These are phyloP conservation scores for Cyprinus carpio DNA, from an alignment of 2,113 vertebrate genomes.

Conservation along the genomic window DNA sequence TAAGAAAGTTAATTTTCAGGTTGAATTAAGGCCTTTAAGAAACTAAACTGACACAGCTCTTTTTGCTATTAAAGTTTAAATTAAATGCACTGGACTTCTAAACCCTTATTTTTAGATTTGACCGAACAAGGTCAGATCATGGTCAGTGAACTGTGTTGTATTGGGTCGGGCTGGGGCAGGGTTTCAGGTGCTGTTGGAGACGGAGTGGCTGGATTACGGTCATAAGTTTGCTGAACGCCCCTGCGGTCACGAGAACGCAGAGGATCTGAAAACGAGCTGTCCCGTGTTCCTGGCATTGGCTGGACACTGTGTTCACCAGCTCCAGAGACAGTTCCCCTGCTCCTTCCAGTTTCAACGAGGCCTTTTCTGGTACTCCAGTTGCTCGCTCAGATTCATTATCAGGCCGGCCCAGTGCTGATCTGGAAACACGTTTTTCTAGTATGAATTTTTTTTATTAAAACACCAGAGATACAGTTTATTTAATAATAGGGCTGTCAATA, in stretches of 20 bases:
- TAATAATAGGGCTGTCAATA: no score
- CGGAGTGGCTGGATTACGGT: constrained; percentile 96
- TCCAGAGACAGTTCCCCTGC: constrained; percentile 98
- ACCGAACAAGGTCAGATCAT: no score
- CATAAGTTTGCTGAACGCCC: constrained; percentile 97
- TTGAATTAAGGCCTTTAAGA: no score
- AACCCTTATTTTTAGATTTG: no score
- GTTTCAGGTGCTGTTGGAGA: constrained; percentile 98
- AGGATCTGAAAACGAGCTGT: constrained; percentile 97
- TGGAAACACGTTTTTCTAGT: neutral
- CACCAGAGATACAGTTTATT: neutral
- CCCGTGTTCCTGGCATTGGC: constrained; percentile 97
- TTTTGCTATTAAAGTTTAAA: neutral
- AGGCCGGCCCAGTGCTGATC: no score
- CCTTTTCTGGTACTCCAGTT: constrained; percentile 86
- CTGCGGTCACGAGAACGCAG: constrained; percentile 96
- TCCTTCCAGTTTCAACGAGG: constrained; percentile 99
- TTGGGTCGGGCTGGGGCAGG: constrained; percentile 73
- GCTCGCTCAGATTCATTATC: neutral
- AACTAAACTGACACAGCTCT: neutral
- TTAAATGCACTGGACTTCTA: no score
- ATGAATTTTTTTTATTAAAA: neutral
- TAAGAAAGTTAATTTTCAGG: no score
- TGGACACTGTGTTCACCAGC: constrained; percentile 98
- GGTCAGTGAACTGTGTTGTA: neutral